Conservation (phyloP, 2,888 invertebrate genomes). For the Catonia carolina region DNA sequence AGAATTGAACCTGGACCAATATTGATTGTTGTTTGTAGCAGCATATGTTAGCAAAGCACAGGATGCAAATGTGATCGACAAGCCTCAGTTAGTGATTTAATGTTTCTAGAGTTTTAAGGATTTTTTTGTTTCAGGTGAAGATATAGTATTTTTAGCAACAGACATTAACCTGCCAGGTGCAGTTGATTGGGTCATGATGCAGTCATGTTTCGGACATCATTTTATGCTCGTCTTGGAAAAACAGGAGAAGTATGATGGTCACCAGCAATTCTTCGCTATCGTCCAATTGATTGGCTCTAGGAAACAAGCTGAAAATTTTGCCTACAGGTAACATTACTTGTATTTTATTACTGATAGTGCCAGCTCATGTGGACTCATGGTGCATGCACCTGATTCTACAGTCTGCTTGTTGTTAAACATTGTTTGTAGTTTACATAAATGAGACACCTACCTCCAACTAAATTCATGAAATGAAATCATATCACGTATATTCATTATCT, state of each 20-base stretch:
- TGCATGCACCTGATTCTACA: background rate
- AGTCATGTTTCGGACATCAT: conserved; percentile 97
- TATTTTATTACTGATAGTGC: conserved; percentile 15
- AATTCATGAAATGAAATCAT: too few species aligned
- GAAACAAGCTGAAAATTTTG: conserved; percentile 98
- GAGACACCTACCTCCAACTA: too few species aligned
- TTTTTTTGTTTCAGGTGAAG: conserved; percentile 61
- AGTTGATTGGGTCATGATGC: conserved; percentile 99
- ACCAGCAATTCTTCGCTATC: conserved; percentile 95
- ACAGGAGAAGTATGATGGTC: conserved; percentile 95
- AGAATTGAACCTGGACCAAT: too few species aligned
- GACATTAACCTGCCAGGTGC: conserved; percentile 99
- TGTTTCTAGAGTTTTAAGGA: too few species aligned
- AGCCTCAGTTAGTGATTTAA: too few species aligned
- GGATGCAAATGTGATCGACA: too few species aligned
- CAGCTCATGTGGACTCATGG: too few species aligned
- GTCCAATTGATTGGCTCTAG: conserved; percentile 98
- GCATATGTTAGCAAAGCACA: too few species aligned
- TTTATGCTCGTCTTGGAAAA: conserved; percentile 99
- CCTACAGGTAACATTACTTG: conserved; percentile 61
- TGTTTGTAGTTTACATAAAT: background rate
- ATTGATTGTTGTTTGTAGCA: too few species aligned
- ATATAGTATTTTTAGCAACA: conserved; percentile 98
- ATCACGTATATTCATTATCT: too few species aligned
- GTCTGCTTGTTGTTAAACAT: background rate